phyloP scores from a whole-genome alignment of 2,113 vertebrate species.

The Antechinus stuartii region DNA sequence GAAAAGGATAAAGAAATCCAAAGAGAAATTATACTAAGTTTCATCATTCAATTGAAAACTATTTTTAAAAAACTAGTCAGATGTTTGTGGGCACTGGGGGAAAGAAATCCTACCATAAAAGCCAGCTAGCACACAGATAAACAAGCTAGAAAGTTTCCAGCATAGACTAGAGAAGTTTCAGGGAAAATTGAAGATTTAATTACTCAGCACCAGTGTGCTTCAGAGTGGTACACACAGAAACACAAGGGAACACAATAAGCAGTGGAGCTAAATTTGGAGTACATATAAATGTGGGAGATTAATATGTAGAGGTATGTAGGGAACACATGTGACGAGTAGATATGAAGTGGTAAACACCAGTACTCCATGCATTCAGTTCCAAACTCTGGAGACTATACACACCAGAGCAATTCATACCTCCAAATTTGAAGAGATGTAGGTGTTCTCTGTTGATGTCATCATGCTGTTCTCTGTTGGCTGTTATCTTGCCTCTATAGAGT shows the following conservation, averaged over 20 bases:
- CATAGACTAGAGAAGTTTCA: not conserved
- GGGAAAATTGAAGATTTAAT: not conserved
- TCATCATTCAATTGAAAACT: not conserved
- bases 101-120: not conserved
- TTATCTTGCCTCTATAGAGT: not conserved
- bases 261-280: not conserved
- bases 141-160: not conserved
- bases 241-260: not conserved
- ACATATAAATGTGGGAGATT: not conserved
- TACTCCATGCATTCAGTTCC: not conserved
- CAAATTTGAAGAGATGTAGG: not conserved
- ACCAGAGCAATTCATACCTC: not conserved
- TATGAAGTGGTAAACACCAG: not conserved
- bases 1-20: not conserved
- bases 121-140: not conserved
- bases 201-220: not conserved
- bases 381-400: not conserved
- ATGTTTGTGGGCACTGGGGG: not conserved
- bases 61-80: not conserved
- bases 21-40: not conserved
- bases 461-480: not conserved
- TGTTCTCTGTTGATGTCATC: not conserved
- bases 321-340: not conserved
- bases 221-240: not conserved
- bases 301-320: not conserved